Evolutionary conservation across 1,140 invertebrate species (phyloP).

Genomic region (Heterodera schachtii): DNA sequence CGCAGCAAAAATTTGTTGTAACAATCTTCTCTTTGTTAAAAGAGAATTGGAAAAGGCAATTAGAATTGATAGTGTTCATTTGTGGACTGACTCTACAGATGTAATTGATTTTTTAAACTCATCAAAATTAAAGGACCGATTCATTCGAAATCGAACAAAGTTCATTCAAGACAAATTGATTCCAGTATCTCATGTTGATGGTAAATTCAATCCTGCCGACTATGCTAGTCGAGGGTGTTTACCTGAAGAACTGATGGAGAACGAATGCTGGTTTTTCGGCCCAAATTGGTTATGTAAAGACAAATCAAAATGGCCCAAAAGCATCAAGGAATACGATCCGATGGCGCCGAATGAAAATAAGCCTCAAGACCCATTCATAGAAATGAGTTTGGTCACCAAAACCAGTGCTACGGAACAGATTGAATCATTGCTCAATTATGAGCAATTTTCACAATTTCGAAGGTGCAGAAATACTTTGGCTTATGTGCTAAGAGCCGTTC

Average conservation of each 20-base stretch:
- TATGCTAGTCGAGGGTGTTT: background rate
- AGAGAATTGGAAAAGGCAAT: conserved; percentile 6
- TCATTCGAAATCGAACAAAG: background rate
- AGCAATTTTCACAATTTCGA: too few species aligned
- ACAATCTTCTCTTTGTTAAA: background rate
- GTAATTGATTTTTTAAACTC: background rate
- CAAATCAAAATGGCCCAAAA: background rate
- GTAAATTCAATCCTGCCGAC: too few species aligned
- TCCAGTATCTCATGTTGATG: background rate
- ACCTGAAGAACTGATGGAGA: background rate
- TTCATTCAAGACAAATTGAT: background rate
- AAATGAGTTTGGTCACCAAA: background rate
- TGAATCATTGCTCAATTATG: too few species aligned
- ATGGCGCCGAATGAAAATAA: background rate
- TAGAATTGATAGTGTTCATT: background rate
- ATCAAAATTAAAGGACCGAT: background rate
- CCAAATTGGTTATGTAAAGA: background rate
- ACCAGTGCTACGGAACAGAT: too few species aligned
- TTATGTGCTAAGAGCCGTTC: too few species aligned
- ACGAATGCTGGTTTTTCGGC: background rate
- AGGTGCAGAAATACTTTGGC: too few species aligned
- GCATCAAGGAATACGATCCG: background rate
- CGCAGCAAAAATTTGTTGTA: background rate
- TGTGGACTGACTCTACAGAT: conserved; percentile 7
- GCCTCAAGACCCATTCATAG: background rate